Evolutionary conservation across 2,888 invertebrate species (phyloP).

Genomic region (Homarus gammarus): DNA sequence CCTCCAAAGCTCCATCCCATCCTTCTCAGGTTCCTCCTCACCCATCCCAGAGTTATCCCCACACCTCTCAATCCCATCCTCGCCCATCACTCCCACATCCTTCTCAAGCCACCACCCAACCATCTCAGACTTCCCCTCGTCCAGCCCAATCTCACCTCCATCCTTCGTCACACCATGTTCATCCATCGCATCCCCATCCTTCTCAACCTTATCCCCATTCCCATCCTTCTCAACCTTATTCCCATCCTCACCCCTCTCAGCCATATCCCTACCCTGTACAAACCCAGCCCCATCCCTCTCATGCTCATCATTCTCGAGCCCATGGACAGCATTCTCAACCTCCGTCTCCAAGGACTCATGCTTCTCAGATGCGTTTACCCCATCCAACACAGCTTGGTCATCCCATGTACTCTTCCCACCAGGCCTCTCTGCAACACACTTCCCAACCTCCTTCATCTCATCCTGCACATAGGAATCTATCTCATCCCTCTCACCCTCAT

Average conservation of each 20-base stretch:
- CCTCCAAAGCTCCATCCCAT: neutral
- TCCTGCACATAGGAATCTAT: slow-evolving; percentile 8
- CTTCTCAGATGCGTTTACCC: slow-evolving; percentile 19
- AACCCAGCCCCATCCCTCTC: slow-evolving; percentile 33
- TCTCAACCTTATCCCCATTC: slow-evolving; percentile 26
- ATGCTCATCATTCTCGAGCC: slow-evolving; percentile 26
- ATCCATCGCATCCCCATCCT: slow-evolving; percentile 30
- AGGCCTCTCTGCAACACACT: slow-evolving; percentile 9
- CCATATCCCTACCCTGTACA: slow-evolving; percentile 30
- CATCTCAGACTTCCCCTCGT: slow-evolving; percentile 20
- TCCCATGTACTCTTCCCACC: slow-evolving; percentile 4
- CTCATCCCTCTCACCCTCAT: slow-evolving; percentile 33
- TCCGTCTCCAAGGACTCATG: slow-evolving; percentile 17
- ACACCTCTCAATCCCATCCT: slow-evolving; percentile 16
- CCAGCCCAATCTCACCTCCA: slow-evolving; percentile 20
- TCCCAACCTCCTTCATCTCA: slow-evolving; percentile 16
- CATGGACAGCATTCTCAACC: slow-evolving; percentile 6
- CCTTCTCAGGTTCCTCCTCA: neutral
- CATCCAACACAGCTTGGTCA: slow-evolving; percentile 28
- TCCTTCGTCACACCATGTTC: neutral
- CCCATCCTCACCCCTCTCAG: slow-evolving; percentile 1
- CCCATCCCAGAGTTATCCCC: slow-evolving; percentile 9
- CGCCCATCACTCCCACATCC: slow-evolving; percentile 26
- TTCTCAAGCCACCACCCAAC: slow-evolving; percentile 21
- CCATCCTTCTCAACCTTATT: slow-evolving; percentile 20